Percentiles rank a stretch among this genome's conserved stretches.
Evolutionary conservation across 2,888 invertebrate species (phyloP).

Genomic region (Parnassius glacialis): DNA sequence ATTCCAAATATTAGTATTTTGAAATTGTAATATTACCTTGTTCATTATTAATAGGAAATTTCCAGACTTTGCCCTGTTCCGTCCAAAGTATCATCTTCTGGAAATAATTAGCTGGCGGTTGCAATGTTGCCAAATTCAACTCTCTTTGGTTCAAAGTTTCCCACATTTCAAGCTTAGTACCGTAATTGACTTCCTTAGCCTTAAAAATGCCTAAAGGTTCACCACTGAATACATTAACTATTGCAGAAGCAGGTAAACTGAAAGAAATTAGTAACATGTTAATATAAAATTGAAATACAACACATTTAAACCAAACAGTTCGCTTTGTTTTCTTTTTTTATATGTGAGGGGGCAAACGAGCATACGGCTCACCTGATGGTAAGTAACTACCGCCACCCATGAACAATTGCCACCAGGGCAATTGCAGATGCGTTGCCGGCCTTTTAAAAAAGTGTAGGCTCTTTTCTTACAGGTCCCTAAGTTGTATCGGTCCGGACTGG

Average conservation of each 20-base stretch:
- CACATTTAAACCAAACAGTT: too few species aligned
- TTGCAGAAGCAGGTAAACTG: conserved; percentile 47
- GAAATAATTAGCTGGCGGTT: conserved; percentile 92
- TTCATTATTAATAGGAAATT: conserved; percentile 98
- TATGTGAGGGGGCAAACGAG: too few species aligned
- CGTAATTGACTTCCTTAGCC: conserved; percentile 52
- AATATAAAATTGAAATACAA: too few species aligned
- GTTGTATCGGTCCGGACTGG: too few species aligned
- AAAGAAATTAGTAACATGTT: conserved; percentile 17
- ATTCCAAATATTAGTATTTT: too few species aligned
- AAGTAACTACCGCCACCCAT: too few species aligned
- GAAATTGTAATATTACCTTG: conserved; percentile 82
- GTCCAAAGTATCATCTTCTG: conserved; percentile 98
- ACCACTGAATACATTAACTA: conserved; percentile 83
- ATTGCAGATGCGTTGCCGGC: too few species aligned
- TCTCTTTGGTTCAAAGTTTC: conserved; percentile 83
- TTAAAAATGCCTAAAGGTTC: conserved; percentile 85
- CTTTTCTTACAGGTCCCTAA: too few species aligned
- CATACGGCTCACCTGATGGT: too few species aligned
- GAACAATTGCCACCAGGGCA: too few species aligned
- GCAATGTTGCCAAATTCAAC: conserved; percentile 83
- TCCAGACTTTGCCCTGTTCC: conserved; percentile 96
- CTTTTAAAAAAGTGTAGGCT: too few species aligned
- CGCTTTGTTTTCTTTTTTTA: too few species aligned
- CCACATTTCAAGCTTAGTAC: conserved; percentile 84